Evolutionary conservation across 1,140 invertebrate species (phyloP).

Genomic region (Papilio xuthus): DNA sequence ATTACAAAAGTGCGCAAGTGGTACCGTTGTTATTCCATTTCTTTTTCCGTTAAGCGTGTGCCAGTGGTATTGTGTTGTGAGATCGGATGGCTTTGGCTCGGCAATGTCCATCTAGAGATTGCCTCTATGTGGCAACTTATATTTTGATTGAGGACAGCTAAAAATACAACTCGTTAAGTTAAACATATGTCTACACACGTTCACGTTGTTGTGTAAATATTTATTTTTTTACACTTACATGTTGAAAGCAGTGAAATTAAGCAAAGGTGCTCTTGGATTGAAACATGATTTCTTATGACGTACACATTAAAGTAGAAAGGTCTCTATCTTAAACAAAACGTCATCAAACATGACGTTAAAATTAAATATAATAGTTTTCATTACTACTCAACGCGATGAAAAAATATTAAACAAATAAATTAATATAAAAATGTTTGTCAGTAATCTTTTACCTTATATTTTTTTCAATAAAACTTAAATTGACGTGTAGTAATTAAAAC

Average conservation of each 20-base stretch:
- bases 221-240: not conserved
- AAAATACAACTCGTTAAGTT: constrained; percentile 16
- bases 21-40: constrained; percentile 57
- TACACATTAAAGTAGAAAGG: not conserved
- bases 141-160: constrained; percentile 43
- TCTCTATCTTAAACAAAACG: not conserved
- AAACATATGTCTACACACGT: not conserved
- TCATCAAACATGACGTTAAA: not conserved
- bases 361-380: not conserved
- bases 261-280: not conserved
- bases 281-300: not conserved
- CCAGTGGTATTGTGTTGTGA: constrained; percentile 63
- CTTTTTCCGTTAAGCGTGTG: constrained; percentile 60
- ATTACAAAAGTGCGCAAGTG: constrained; percentile 46
- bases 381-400: not conserved
- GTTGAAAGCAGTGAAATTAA: not conserved
- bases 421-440: too few relatives aligned
- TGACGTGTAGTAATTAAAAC: too few relatives aligned
- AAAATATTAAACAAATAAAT: too few relatives aligned
- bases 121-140: constrained; percentile 43
- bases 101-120: constrained; percentile 49
- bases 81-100: constrained; percentile 54
- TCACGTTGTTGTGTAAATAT: not conserved
- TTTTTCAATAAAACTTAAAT: too few relatives aligned
- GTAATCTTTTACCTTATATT: too few relatives aligned